Percentiles rank a stretch among this genome's conserved stretches.
These are phyloP conservation scores for Eupithecia vulgata DNA, from an alignment of 2,888 invertebrate genomes.

Conservation along the genomic window DNA sequence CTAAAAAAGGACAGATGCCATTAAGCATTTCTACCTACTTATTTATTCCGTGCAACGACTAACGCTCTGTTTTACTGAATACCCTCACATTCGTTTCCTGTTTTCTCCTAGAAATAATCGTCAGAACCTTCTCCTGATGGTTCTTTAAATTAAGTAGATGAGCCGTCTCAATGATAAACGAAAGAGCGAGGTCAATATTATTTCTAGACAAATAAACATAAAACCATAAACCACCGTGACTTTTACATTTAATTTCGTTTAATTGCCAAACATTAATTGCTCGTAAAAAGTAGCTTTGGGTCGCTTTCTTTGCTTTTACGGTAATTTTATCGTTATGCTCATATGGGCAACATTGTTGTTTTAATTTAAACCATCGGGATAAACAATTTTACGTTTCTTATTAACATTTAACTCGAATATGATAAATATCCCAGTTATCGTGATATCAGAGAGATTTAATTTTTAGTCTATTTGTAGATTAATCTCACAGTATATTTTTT, in stretches of 20 bases:
- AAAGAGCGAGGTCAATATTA: neutral
- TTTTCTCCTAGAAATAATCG: conserved; percentile 30
- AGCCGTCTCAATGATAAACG: neutral
- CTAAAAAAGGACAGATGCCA: conserved; percentile 23
- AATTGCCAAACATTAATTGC: conserved; percentile 35
- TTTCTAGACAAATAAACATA: conserved; percentile 25
- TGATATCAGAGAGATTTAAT: neutral
- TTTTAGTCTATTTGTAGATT: neutral
- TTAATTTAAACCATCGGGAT: neutral
- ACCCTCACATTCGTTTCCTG: conserved; percentile 28
- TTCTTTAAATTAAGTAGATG: conserved; percentile 20
- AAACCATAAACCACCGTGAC: conserved; percentile 30
- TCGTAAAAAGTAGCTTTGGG: conserved; percentile 27
- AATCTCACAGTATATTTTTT: neutral
- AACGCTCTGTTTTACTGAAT: conserved; percentile 32
- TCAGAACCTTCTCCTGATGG: conserved; percentile 11
- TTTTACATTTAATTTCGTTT: conserved; percentile 27
- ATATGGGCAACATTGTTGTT: conserved; percentile 9
- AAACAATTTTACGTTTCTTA: neutral
- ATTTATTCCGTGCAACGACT: conserved; percentile 35
- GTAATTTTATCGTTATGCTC: conserved; percentile 9
- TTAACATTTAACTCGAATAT: neutral
- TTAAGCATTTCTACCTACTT: conserved; percentile 30
- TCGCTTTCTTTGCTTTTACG: conserved; percentile 13
- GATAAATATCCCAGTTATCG: neutral